Evolutionary conservation across 2,113 vertebrate genomes (phyloP).

Genomic region (Gymnarchus niloticus): DNA sequence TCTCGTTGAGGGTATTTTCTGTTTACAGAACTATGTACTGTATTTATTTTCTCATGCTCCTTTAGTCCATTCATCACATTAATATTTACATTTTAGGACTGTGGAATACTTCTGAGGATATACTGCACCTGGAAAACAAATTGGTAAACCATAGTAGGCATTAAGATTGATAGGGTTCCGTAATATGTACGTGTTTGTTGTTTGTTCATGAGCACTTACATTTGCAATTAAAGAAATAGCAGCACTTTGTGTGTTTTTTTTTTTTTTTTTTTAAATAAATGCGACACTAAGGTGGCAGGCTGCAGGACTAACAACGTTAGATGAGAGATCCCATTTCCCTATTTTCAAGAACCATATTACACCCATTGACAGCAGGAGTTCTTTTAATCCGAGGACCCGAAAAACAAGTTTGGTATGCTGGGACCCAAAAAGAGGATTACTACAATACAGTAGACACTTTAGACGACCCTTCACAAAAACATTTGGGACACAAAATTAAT

Average conservation of each 20-base stretch:
- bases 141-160: background rate
- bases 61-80: background rate
- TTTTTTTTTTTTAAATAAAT: background rate
- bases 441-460: no score
- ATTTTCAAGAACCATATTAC: no score
- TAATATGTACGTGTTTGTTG: background rate
- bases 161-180: background rate
- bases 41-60: background rate
- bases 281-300: background rate
- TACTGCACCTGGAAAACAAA: background rate
- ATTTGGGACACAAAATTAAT: no score
- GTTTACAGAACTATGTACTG: background rate
- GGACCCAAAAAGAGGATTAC: no score
- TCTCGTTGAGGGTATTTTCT: background rate
- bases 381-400: no score
- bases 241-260: background rate
- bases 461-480: no score
- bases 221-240: constrained; percentile 17
- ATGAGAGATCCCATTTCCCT: no score
- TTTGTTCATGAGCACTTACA: constrained; percentile 11
- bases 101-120: constrained; percentile 2
- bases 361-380: no score
- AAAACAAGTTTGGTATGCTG: no score
- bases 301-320: no score
- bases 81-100: constrained; percentile 3